Base-by-base conservation (phyloP, 2,888 invertebrate genomes). In the Drepanosiphum platanoidis region DNA sequence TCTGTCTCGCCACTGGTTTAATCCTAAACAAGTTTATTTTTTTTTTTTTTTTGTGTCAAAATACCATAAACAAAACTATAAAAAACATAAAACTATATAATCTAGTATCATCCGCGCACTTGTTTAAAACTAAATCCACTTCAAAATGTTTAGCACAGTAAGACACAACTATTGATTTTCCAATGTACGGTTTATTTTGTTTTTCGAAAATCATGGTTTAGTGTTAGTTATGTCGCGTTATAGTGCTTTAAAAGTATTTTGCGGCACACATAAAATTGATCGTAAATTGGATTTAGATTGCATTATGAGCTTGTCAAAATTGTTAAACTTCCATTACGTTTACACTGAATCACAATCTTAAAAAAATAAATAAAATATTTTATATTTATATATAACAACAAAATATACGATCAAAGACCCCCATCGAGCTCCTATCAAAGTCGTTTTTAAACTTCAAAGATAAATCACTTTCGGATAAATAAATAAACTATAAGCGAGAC, bases 271-370 rank as follows among this genome's bases (percentile, higher is more conserved):
- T 30, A 46, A 72, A 46, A 72, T 72, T 72, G 72, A 72, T 72
- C 42, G 27, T 8, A 72, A 46, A 72, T 42, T 42, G 30, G 27
- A 72, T 72, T 72, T 72, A 42, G 8, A 72, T 46, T 72, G 30
- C 4, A 72, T 42, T 72, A 15, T 11, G 22, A 30, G 22, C 8
- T 7, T 30, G 42, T 72, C 42, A 72, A 72, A 46, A 72, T 30
- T 46, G 22, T 52, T 52, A 22, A 52, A 52, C 22, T 52, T 27
- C 7, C 7, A 18, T 27, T 36, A 72, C 27, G 34, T 42, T 30
- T 7, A 46, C 18, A 30, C 27, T 39, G 32, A 11, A 72, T 42
- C 30, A 9, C 9, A 11, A 18, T 30, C 1, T 46, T 30, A 72
- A 30, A 42, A 27, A 8, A 42, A 72, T 42, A 42, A 61, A 61